Evolutionary conservation across 2,888 invertebrate genomes (phyloP), one percentile per base, ranked within the genome.

Genomic region (Synanthedon vespiformis): DNA sequence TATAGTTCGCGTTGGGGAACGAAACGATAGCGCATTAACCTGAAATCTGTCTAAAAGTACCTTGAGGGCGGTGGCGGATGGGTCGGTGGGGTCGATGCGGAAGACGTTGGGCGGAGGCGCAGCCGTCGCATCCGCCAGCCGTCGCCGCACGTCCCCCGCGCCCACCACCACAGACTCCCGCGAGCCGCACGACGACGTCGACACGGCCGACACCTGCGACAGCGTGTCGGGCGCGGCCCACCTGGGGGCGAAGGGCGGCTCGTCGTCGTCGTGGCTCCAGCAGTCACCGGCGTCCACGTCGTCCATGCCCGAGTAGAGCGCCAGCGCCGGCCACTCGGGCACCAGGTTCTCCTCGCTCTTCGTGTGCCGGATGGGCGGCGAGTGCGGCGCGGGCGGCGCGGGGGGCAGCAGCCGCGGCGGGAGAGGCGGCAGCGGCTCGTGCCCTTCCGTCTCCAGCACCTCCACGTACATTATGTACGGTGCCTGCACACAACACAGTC

Each of bases 391-490:
- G 89, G 93, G 89, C 92, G 97, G 92, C 54, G 88, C 84, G 22
- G 88, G 87, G 51, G 94, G 94, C 87, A 95, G 91, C 61, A 95
- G 92, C 79, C 97, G 97, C n/a, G 94, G 90, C 48, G 97, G 96
- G 13, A 98, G 91, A 1, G 96, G 93, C 48, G 97, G 96, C 14
- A 98, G 91, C 1, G 96, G 93, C 52, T 95, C 94, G 58, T 94
- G 94, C 1, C 87, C 87, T 4, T 85, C 86, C 2, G 85, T 90
- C 81, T 97, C 97, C 48, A 97, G 88, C 6, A 98, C 97, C 88
- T 99, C 99, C 54, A 99, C 95, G 84, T 99, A 99, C 74, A 99
- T 94, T 71, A 99, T 95, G 84, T 97, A 99, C 0, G 99, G 99
- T 51, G 99, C 98, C 86, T 86, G 76, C 48, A 49, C 57, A 12